Conservation (phyloP, 1,140 invertebrate species). For the Polypedilum pembai region DNA sequence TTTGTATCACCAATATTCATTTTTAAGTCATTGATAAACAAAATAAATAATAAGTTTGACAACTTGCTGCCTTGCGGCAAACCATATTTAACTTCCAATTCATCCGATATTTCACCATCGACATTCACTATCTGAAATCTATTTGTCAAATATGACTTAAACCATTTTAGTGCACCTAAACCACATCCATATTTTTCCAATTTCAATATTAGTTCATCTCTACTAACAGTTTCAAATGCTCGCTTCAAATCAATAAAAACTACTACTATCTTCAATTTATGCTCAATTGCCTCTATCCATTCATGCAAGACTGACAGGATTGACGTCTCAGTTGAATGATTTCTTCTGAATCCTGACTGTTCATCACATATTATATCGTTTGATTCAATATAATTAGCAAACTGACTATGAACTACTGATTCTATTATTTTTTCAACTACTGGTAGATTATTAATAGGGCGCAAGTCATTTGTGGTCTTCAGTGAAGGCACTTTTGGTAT, state of each 20-base stretch:
- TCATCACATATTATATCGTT: neutral
- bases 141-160: conserved; percentile 33
- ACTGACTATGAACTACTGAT: neutral
- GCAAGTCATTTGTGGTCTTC: too few relatives aligned
- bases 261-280: conserved; percentile 30
- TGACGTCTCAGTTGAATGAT: neutral
- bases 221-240: conserved; percentile 34
- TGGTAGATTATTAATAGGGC: too few relatives aligned
- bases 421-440: neutral
- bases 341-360: conserved; percentile 2
- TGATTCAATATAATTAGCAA: neutral
- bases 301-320: neutral
- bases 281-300: conserved; percentile 18
- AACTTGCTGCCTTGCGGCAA: too few relatives aligned
- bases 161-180: conserved; percentile 29
- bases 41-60: too few relatives aligned
- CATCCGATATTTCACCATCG: too few relatives aligned
- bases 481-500: too few relatives aligned
- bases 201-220: conserved; percentile 30
- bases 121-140: conserved; percentile 24
- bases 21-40: too few relatives aligned
- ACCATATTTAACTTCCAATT: too few relatives aligned
- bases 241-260: conserved; percentile 32
- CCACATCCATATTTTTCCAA: conserved; percentile 31
- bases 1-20: too few relatives aligned